phyloP scores from a whole-genome alignment of 2,888 invertebrate species.

The Polydrusus tereticollis region DNA sequence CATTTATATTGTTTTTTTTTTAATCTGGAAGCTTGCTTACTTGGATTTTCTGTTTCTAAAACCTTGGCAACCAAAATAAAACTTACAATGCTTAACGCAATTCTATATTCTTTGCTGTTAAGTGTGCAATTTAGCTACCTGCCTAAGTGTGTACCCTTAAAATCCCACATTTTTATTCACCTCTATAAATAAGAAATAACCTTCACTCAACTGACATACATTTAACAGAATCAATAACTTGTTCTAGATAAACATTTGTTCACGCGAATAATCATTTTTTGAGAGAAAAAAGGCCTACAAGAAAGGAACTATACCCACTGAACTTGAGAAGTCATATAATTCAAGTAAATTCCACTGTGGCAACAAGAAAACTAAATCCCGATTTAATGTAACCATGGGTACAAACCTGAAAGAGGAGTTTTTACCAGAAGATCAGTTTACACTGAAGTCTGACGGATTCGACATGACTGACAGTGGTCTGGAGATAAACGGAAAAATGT shows the following conservation, averaged over 20 bases:
- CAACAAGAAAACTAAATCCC: conserved; percentile 44
- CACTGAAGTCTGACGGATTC: conserved; percentile 61
- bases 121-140: background rate
- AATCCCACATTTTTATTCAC: background rate
- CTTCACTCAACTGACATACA: conserved; percentile 19
- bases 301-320: conserved; percentile 25
- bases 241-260: conserved; percentile 63
- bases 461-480: conserved; percentile 61
- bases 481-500: conserved; percentile 63
- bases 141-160: background rate
- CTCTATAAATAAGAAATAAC: background rate
- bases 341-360: conserved; percentile 51
- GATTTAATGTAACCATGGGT: conserved; percentile 58
- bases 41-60: background rate
- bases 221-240: conserved; percentile 23
- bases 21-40: background rate
- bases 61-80: background rate
- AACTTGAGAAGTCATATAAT: conserved; percentile 22
- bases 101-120: background rate
- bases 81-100: background rate
- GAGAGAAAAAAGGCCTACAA: conserved; percentile 61
- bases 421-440: conserved; percentile 26
- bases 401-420: conserved; percentile 52
- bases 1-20: background rate
- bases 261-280: conserved; percentile 62